Conservation (phyloP, 1,140 invertebrate species). For the Hycleus cichorii region DNA sequence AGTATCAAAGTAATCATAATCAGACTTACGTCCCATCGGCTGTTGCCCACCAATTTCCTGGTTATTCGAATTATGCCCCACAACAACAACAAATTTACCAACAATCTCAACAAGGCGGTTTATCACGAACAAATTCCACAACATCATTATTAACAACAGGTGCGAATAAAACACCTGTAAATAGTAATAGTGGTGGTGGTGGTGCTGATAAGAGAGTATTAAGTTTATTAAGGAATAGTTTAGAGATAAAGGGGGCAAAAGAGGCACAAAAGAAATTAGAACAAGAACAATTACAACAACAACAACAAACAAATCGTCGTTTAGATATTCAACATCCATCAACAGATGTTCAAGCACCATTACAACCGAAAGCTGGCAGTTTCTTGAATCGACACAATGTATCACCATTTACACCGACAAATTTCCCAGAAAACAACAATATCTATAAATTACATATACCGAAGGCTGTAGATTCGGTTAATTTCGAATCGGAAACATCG, state of each 20-base stretch:
- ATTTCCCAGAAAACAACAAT: slow-evolving; percentile 45
- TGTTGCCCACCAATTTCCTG: slow-evolving; percentile 27
- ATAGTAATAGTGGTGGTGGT: slow-evolving; percentile 14
- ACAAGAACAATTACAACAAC: slow-evolving; percentile 25
- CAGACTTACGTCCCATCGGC: slow-evolving; percentile 35
- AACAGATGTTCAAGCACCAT: slow-evolving; percentile 44
- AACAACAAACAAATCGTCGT: slow-evolving; percentile 19
- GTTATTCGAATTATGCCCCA: slow-evolving; percentile 21
- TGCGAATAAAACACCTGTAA: background rate
- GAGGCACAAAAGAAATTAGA: slow-evolving; percentile 44
- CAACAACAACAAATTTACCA: slow-evolving; percentile 27
- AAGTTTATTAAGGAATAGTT: slow-evolving; percentile 57
- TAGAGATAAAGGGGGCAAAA: slow-evolving; percentile 57
- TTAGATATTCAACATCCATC: slow-evolving; percentile 36
- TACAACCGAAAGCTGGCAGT: slow-evolving; percentile 46
- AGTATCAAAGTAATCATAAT: slow-evolving; percentile 22
- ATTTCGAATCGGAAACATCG: slow-evolving; percentile 42
- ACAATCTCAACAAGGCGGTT: slow-evolving; percentile 24
- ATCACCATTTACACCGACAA: slow-evolving; percentile 50
- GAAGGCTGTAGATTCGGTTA: slow-evolving; percentile 56
- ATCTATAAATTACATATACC: slow-evolving; percentile 60
- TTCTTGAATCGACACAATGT: slow-evolving; percentile 47
- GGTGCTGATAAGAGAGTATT: slow-evolving; percentile 58
- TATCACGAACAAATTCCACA: background rate
- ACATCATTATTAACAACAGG: too few species aligned